phyloP scores from a whole-genome alignment of 1,140 invertebrate genomes.

The Tribolium madens region DNA sequence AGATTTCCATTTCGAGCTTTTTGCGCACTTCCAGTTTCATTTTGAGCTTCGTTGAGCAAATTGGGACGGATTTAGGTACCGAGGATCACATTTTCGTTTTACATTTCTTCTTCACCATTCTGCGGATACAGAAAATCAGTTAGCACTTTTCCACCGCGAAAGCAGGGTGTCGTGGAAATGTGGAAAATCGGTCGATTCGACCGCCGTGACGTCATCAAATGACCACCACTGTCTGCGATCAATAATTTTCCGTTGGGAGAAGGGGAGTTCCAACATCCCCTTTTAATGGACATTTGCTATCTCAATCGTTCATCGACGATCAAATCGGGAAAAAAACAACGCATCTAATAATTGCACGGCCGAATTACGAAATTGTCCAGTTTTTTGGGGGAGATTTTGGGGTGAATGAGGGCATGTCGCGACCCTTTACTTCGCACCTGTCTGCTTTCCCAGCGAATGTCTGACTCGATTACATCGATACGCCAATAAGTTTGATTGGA shows the following conservation, averaged over 20 bases:
- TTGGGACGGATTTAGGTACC: conserved; percentile 2
- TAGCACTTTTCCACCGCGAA: not conserved
- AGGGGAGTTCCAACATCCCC: conserved; percentile 11
- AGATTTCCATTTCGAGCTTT: conserved; percentile 43
- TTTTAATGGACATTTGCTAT: conserved; percentile 29
- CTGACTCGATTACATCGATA: not conserved
- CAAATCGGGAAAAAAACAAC: conserved; percentile 1
- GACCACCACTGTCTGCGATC: conserved; percentile 59
- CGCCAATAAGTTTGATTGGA: conserved; percentile 29
- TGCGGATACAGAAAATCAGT: not conserved
- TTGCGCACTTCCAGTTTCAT: conserved; percentile 48
- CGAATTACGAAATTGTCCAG: conserved; percentile 18
- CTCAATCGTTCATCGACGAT: not conserved
- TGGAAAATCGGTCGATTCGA: conserved; percentile 59
- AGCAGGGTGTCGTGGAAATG: conserved; percentile 30
- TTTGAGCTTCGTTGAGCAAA: conserved; percentile 45
- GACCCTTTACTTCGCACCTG: conserved; percentile 3
- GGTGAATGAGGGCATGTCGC: not conserved
- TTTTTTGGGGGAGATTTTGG: not conserved
- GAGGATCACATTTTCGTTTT: conserved; percentile 49
- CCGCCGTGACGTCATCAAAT: conserved; percentile 60
- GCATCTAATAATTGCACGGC: conserved; percentile 20
- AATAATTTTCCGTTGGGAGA: conserved; percentile 58
- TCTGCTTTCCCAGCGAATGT: not conserved
- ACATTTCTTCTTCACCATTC: not conserved